These are phyloP conservation scores for Beris chalybata DNA, from an alignment of 2,888 invertebrate species.

Conservation along the genomic window DNA sequence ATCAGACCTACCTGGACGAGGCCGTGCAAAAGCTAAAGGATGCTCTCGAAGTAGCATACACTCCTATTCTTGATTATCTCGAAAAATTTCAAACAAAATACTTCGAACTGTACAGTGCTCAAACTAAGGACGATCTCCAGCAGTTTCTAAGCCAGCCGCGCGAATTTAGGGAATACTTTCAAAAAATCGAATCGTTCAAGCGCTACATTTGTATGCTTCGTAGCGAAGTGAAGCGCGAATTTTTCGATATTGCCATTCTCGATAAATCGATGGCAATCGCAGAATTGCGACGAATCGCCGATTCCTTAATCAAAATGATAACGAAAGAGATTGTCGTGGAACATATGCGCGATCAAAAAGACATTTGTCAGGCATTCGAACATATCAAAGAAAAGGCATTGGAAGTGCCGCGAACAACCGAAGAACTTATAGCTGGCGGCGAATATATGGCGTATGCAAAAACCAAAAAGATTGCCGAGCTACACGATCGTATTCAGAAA, in stretches of 20 bases:
- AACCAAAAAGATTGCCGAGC: conserved; percentile 67
- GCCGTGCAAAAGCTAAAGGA: conserved; percentile 60
- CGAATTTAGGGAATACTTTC: conserved; percentile 63
- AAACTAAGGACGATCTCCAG: conserved; percentile 57
- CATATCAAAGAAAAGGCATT: conserved; percentile 68
- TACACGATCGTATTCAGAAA: conserved; percentile 70
- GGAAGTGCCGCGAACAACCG: conserved; percentile 75
- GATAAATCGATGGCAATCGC: conserved; percentile 66
- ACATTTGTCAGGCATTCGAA: conserved; percentile 73
- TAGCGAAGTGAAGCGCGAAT: conserved; percentile 68
- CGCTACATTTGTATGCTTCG: conserved; percentile 63
- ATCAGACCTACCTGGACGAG: conserved; percentile 61
- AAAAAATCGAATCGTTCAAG: conserved; percentile 65
- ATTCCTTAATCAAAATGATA: conserved; percentile 63
- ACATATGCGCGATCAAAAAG: conserved; percentile 67
- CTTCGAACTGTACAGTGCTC: conserved; percentile 60
- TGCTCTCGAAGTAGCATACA: conserved; percentile 61
- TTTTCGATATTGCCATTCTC: conserved; percentile 67
- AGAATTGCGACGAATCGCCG: conserved; percentile 63
- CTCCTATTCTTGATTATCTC: conserved; percentile 63
- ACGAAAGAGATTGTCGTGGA: conserved; percentile 65
- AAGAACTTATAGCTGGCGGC: conserved; percentile 79
- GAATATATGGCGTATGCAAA: conserved; percentile 80
- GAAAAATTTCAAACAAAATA: conserved; percentile 61
- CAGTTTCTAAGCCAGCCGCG: conserved; percentile 59